Base-by-base conservation (phyloP, 2,888 invertebrate species). In the Amaurobius ferox region DNA sequence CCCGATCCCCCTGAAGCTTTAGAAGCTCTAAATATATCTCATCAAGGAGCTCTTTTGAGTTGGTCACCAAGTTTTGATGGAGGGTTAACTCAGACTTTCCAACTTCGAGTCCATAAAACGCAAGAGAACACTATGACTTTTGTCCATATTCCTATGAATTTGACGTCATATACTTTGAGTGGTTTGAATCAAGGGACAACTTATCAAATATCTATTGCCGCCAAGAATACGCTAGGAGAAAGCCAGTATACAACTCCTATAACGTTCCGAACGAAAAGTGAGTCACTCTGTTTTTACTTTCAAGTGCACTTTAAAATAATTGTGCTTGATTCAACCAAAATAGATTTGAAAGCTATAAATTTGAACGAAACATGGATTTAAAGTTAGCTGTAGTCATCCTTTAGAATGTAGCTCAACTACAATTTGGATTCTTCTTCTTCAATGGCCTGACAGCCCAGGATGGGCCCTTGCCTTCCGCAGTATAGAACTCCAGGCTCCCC, bases 21-120 rank as follows among this genome's bases (percentile, higher is more conserved):
- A 23, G 88, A 89, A 64, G 94, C 96, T 66, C 92, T 95, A 61
- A 98, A 98, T 91, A 94, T 95, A 5, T 97, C 97, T 0, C 96
- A 97, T 91, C 96, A 97, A 91, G 94, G 96, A 0, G 95, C 97
- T 5, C 91, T 95, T 0, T 91, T 98, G 40, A 93, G 94, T 61
- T 98, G 98, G 98, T 94, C 94, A 19, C 96, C 97, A 0, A 97
- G 98, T 0, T 98, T 98, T 91, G 96, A 98, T 91, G 98, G 98
- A 0, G 98, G 98, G 0, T 92, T 97, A 81, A 93, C 93, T 70
- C 95, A 97, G 1, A 94, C 94, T 77, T 97, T 95, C 91, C 94
- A 95, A 83, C 94, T 98, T 64, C 93, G 96, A 89, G 96, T 94
- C 90, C 93, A 94, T 61, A 88, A 89, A 3, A 89, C 88, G 9